A percentile compares a stretch with the other conserved stretches of the same genome.
Evolutionary conservation across 2,888 invertebrate species (phyloP).

Genomic region (Hanleya hanleyi): DNA sequence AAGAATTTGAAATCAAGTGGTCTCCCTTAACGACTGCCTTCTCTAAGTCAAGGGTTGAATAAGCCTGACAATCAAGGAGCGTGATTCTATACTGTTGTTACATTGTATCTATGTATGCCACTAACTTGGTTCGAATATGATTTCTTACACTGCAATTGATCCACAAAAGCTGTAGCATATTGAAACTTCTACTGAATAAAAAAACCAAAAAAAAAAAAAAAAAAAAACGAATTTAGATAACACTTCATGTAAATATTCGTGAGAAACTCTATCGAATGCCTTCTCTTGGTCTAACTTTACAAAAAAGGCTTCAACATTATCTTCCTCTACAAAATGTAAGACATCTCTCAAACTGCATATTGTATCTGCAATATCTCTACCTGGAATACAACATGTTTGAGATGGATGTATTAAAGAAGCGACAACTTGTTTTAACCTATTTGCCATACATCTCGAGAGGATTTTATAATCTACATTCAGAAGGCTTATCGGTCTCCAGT

Average conservation of each 20-base stretch:
- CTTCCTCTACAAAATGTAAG: not conserved
- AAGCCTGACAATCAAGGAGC: too few species aligned
- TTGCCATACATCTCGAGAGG: not conserved
- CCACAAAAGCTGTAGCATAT: too few species aligned
- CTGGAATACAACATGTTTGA: not conserved
- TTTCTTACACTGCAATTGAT: too few species aligned
- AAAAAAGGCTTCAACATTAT: not conserved
- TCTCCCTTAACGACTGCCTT: too few species aligned
- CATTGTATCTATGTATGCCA: too few species aligned
- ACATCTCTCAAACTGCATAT: not conserved
- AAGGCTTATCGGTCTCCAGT: not conserved
- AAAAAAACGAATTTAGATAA: too few species aligned
- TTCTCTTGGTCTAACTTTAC: slow-evolving; percentile 16
- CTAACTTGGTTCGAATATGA: too few species aligned
- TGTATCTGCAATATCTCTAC: not conserved
- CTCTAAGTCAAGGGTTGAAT: too few species aligned
- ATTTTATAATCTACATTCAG: not conserved
- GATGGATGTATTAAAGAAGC: not conserved
- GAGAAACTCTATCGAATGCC: slow-evolving; percentile 15
- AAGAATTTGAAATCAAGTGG: too few species aligned
- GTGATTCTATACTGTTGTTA: too few species aligned
- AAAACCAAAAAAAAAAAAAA: too few species aligned
- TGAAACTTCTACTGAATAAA: too few species aligned
- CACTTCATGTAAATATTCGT: slow-evolving; percentile 4
- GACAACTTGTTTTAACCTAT: not conserved